Percentiles rank a stretch among this genome's conserved stretches.
phyloP scores from a whole-genome alignment of 2,888 invertebrate genomes.

The Amiota mariae region DNA sequence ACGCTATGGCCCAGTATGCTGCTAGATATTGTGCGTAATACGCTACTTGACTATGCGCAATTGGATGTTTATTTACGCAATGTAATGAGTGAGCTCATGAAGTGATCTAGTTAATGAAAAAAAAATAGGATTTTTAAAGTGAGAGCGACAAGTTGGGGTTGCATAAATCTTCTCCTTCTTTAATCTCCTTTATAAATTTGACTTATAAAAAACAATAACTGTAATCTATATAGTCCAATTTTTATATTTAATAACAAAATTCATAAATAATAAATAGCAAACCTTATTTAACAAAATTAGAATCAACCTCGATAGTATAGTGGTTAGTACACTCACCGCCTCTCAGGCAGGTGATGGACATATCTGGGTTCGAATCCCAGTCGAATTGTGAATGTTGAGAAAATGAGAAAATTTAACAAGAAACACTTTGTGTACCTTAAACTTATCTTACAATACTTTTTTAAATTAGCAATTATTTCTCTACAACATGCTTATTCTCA shows the following conservation, averaged over 20 bases:
- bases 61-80: constrained; percentile 85
- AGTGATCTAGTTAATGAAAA: constrained; percentile 50
- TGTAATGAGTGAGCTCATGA: constrained; percentile 71
- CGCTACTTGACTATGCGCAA: constrained; percentile 86
- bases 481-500: constrained; percentile 32
- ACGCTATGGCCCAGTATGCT: constrained; percentile 85
- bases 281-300: not conserved
- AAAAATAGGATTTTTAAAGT: too few relatives aligned
- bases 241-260: constrained; percentile 52
- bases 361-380: too few relatives aligned
- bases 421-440: too few relatives aligned
- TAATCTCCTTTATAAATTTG: constrained; percentile 34
- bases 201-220: constrained; percentile 43
- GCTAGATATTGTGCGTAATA: constrained; percentile 84
- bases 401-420: too few relatives aligned
- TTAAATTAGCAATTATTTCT: constrained; percentile 22
- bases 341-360: too few relatives aligned
- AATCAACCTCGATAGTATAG: not conserved
- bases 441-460: too few relatives aligned
- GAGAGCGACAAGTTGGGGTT: not conserved
- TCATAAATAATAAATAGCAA: constrained; percentile 29
- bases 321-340: too few relatives aligned
- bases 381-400: too few relatives aligned
- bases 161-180: not conserved
- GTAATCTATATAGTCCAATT: constrained; percentile 56